phyloP scores from a whole-genome alignment of 2,888 invertebrate species.

The Napeogenes sylphis region DNA sequence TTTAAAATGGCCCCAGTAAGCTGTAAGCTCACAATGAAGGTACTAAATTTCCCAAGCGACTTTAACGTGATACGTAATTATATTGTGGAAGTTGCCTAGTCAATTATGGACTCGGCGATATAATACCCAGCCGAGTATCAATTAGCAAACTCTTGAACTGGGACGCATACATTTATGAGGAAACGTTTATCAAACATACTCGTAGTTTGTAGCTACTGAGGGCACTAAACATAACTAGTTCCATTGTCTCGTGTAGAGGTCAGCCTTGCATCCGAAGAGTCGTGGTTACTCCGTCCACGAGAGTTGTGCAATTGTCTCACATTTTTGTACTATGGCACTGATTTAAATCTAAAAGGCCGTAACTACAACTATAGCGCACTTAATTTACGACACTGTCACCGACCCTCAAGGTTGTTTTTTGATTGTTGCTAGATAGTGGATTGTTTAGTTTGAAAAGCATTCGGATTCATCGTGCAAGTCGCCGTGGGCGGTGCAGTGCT shows the following conservation, averaged over 20 bases:
- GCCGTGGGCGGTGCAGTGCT: conserved; percentile 68
- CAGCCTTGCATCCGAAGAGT: conserved; percentile 44
- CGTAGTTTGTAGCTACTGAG: conserved; percentile 31
- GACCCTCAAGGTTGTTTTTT: conserved; percentile 19
- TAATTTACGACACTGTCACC: background rate
- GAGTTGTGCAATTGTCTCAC: conserved; percentile 69
- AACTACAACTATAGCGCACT: conserved; percentile 6
- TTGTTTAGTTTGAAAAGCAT: conserved; percentile 37
- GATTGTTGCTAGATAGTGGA: conserved; percentile 10
- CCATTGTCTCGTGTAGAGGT: conserved; percentile 48
- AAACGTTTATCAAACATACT: conserved; percentile 25
- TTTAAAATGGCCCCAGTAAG: background rate
- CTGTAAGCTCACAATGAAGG: conserved; percentile 9
- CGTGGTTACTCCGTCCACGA: conserved; percentile 53
- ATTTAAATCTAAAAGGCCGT: conserved; percentile 10
- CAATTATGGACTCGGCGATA: conserved; percentile 27
- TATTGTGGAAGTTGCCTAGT: conserved; percentile 31
- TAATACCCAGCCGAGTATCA: conserved; percentile 28
- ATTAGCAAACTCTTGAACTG: conserved; percentile 29
- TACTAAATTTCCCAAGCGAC: conserved; percentile 16
- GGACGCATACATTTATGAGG: conserved; percentile 23
- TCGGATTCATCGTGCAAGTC: conserved; percentile 49
- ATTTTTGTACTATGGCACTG: conserved; percentile 54
- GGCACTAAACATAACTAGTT: conserved; percentile 41
- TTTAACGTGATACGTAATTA: conserved; percentile 26